Evolutionary conservation across 2,797 vertebrate species (phyloP), one percentile per base, ranked within the genome.

Genomic region (Crocidura indochinensis): DNA sequence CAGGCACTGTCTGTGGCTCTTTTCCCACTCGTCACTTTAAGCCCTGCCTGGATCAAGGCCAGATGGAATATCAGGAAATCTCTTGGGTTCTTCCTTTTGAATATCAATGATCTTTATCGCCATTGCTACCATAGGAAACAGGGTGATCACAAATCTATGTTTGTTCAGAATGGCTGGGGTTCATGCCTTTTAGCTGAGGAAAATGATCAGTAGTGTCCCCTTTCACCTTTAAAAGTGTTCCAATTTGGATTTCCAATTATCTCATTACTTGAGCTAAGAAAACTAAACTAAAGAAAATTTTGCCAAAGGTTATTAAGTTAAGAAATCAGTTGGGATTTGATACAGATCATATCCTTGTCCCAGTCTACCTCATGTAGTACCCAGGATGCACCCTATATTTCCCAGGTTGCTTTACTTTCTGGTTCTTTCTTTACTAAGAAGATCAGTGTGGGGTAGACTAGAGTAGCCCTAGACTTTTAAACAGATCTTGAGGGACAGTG

Each of bases 61-160:
- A 72, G 89, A 64, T 83, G 93, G 88, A 96, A 65, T 15, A 31
- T 74, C 65, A 91, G 79, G 46, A 75, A 68, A 84, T 22, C n/a
- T 51, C 26, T 62, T 2, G 2, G 44, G 62, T 20, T 56, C 24
- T 88, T 82, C 69, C 10, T 22, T 51, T 88, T 78, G 81, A 20
- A 73, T 87, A 14, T 82, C 67, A 51, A 24, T 49, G 24, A 29
- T 15, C 67, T 22, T 74, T 20, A 29, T 17, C 20, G 29, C n/a
- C 60, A 26, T 38, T 53, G 24, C 67, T 51, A 27, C 31, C 51
- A 22, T 29, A 19, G 4, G 10, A 75, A 81, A n/a, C n/a, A 46
- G n/a, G 64, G 71, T 7, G 53, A 76, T 44, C 72, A 8, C 1
- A 27, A 17, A 14, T 31, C 19, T n/a, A 27, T 2, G 3, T 68